A percentile compares a stretch with the other conserved stretches of the same genome.
Conservation (phyloP, 2,113 vertebrate species). For the Dicaeum eximium region DNA sequence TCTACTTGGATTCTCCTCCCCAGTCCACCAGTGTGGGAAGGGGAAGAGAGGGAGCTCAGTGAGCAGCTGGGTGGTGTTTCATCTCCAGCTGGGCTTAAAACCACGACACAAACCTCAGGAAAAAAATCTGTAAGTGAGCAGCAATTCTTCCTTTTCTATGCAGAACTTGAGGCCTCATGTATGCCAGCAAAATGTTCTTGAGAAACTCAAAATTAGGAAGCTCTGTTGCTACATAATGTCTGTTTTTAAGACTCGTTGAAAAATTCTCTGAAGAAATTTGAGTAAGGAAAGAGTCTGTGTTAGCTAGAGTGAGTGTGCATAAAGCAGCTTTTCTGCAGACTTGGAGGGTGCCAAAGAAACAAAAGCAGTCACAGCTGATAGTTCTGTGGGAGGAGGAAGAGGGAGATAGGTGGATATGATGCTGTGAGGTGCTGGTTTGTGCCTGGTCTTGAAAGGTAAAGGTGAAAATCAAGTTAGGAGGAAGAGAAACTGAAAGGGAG, state of each 20-base stretch:
- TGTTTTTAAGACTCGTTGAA: not conserved
- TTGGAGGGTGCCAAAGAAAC: not conserved
- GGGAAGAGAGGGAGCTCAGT: not conserved
- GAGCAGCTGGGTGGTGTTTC: not conserved
- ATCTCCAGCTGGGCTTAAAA: not conserved
- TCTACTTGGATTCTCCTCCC: not conserved
- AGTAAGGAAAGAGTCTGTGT: not conserved
- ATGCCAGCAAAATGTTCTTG: not conserved
- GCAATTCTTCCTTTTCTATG: not conserved
- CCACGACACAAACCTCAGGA: not conserved
- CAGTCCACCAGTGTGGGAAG: not conserved
- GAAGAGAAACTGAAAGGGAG: not conserved
- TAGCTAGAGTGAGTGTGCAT: not conserved
- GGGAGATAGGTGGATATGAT: not conserved
- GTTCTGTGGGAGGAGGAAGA: not conserved
- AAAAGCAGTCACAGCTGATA: not conserved
- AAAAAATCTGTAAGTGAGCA: not conserved
- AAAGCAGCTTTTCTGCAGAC: not conserved
- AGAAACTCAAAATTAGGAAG: not conserved
- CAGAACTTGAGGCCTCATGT: not conserved
- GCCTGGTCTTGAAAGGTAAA: not conserved
- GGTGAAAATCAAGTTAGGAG: not conserved
- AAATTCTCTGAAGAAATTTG: not conserved
- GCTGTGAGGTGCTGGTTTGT: not conserved
- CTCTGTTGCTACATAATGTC: not conserved